These are phyloP conservation scores for Hippocampus barbouri DNA, from an alignment of 2,113 vertebrate genomes.

Conservation along the genomic window DNA sequence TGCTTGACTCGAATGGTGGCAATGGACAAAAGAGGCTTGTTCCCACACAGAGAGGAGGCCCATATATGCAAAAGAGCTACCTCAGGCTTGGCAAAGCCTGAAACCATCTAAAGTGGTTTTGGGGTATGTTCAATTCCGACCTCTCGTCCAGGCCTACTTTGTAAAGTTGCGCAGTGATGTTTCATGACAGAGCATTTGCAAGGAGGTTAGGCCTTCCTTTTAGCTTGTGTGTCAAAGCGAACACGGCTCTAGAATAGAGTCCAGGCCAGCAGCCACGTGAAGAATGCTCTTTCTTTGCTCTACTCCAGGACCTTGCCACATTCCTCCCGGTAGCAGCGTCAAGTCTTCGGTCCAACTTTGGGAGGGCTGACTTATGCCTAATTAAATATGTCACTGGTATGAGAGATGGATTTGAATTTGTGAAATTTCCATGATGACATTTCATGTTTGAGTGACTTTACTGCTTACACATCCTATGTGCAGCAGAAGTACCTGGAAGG, in stretches of 20 bases:
- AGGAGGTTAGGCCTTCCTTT: conserved; percentile 58
- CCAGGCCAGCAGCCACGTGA: conserved; percentile 30
- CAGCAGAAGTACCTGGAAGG: neutral
- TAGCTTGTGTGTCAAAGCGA: conserved; percentile 51
- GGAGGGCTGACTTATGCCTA: conserved; percentile 15
- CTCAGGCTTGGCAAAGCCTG: conserved; percentile 38
- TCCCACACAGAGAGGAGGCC: neutral
- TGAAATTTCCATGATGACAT: conserved; percentile 16
- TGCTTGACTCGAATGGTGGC: neutral
- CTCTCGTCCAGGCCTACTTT: conserved; percentile 20
- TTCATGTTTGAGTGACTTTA: neutral
- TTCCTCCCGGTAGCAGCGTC: conserved; percentile 26
- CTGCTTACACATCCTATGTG: neutral
- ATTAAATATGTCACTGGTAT: conserved; percentile 30
- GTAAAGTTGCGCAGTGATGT: conserved; percentile 55
- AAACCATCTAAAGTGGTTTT: conserved; percentile 21
- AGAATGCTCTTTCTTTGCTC: conserved; percentile 42
- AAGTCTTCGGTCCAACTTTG: conserved; percentile 11
- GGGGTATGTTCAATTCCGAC: conserved; percentile 31
- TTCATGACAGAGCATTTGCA: conserved; percentile 51
- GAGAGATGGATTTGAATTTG: conserved; percentile 4
- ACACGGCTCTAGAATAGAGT: conserved; percentile 47
- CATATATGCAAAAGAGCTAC: conserved; percentile 8
- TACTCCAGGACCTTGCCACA: conserved; percentile 47
- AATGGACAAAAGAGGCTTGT: conserved; percentile 11